Percentiles rank a stretch among this genome's conserved stretches.
phyloP scores from a whole-genome alignment of 1,140 invertebrate species.

The Heliconius congener region DNA sequence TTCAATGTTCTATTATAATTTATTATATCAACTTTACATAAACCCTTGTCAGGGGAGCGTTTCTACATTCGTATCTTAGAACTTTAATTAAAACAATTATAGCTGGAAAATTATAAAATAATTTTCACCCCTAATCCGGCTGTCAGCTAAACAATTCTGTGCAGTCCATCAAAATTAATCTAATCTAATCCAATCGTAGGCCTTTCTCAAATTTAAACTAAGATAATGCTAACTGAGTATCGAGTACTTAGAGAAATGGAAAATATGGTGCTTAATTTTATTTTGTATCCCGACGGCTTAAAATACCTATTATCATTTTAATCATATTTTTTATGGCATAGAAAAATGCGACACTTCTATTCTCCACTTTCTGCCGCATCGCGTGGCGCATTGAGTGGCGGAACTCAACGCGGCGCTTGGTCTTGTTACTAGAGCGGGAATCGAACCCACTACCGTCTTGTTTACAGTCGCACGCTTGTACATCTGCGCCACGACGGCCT shows the following conservation, averaged over 20 bases:
- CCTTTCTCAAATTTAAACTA: slow-evolving; percentile 75
- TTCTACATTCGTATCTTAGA: slow-evolving; percentile 57
- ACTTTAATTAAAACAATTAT: slow-evolving; percentile 76
- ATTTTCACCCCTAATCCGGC: slow-evolving; percentile 64
- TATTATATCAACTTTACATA: slow-evolving; percentile 45
- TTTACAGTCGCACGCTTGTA: no score
- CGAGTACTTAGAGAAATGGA: slow-evolving; percentile 41
- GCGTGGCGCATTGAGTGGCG: no score
- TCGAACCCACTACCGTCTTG: no score
- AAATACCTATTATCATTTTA: background rate
- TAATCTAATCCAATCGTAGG: slow-evolving; percentile 63
- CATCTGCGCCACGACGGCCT: no score
- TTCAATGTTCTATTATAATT: slow-evolving; percentile 2
- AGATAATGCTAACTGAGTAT: slow-evolving; percentile 73
- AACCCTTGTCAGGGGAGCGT: slow-evolving; percentile 56
- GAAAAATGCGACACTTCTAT: no score
- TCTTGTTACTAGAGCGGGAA: no score
- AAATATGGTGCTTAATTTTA: slow-evolving; percentile 12
- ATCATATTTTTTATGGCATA: no score
- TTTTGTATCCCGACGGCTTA: background rate
- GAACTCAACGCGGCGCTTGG: no score
- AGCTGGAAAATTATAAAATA: slow-evolving; percentile 70
- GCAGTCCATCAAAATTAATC: slow-evolving; percentile 80
- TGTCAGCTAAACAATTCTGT: slow-evolving; percentile 75
- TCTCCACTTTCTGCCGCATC: no score